These are phyloP conservation scores for Sebastes variabilis DNA, from an alignment of 2,797 vertebrate species.

Conservation along the genomic window DNA sequence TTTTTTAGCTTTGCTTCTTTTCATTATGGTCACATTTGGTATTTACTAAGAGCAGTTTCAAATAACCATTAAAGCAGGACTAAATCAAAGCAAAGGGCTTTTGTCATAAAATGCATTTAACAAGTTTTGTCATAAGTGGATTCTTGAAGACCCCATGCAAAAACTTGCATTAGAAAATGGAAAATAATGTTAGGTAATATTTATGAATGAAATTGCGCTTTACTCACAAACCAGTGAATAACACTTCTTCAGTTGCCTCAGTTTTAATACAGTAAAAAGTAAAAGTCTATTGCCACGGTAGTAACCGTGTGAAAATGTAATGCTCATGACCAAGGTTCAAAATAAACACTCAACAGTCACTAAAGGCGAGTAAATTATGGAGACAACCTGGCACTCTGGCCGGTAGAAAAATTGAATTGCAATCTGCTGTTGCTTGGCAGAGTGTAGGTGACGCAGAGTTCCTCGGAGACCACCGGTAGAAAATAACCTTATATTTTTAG, in stretches of 20 bases:
- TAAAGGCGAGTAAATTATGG: background rate
- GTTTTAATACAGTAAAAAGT: background rate
- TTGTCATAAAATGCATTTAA: background rate
- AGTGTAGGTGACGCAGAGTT: too few species aligned
- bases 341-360: background rate
- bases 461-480: background rate
- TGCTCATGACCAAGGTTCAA: background rate
- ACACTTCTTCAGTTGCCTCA: too few species aligned
- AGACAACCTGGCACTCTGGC: too few species aligned
- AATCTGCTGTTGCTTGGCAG: too few species aligned
- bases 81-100: background rate
- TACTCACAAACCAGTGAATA: background rate
- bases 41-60: background rate
- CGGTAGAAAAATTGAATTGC: too few species aligned
- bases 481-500: background rate
- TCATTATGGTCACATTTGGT: background rate
- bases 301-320: background rate
- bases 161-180: background rate
- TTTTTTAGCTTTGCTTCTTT: background rate
- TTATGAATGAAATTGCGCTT: background rate
- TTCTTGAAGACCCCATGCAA: background rate
- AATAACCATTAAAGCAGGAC: background rate
- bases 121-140: background rate
- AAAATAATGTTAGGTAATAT: background rate
- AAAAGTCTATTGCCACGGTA: background rate